Base-by-base conservation (phyloP, 2,797 vertebrate genomes). In the Eutrigla gurnardus region DNA sequence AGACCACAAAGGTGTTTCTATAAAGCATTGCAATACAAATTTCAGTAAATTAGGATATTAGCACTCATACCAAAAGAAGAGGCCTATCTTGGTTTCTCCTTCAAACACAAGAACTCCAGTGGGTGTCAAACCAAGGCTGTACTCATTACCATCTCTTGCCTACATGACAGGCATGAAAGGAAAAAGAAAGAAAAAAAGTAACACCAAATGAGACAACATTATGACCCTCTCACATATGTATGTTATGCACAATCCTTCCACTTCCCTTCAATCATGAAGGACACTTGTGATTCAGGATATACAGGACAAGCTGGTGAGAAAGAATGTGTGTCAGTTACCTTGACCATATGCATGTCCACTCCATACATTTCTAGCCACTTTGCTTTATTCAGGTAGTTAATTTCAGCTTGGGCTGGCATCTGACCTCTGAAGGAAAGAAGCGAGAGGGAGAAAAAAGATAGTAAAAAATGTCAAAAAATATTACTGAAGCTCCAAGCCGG, bases 321-420 rank as follows among this genome's bases (percentile, higher is more conserved):
- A 47, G 35, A 5, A 4, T 3, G 60, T 32, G 10, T 25, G 18
- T 69, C 35, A n/a, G 43, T 90, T 93, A 98, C 98, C 96, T 99
- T 97, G 66, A 99, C 98, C 92, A 97, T 96, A 83, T 99, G 98
- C 98, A 99, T 99, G 92, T 99, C 98, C 84, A 99, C 98, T 0
- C 98, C 98, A 77, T 99, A 99, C 98, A 99, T 99, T 94, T 99
- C 98, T 78, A 99, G 88, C 98, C 98, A 99, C 91, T 99, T 99
- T 76, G 98, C 98, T 94, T 99, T 99, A 88, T 99, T 99, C 89
- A 99, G 92, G 90, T 97, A 99, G 93, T 99, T 99, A 40, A 97
- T 99, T 94, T 99, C 98, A 74, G 98, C 98, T 84, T 98, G 97
- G 6, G 97, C 96, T 58, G 98, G 98, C 57, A 94, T 97, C 90